phyloP scores from a whole-genome alignment of 2,888 invertebrate species.

The Mythimna vitellina region DNA sequence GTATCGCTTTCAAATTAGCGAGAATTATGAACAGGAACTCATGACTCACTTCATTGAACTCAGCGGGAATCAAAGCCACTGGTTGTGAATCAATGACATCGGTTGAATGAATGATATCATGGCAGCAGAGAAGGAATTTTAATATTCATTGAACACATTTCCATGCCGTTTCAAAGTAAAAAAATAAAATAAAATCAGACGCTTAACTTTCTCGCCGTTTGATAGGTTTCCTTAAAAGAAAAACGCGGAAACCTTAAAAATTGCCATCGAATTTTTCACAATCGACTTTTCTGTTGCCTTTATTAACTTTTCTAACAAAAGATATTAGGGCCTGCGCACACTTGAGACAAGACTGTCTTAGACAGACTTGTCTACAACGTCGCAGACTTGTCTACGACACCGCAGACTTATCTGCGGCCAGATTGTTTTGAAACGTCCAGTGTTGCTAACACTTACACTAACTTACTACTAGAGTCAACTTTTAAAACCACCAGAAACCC shows the following conservation, averaged over 20 bases:
- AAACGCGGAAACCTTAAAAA: conserved; percentile 1
- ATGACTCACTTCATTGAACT: conserved; percentile 49
- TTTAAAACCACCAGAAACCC: no score
- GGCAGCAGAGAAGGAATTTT: background rate
- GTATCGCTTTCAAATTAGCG: conserved; percentile 48
- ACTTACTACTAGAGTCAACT: no score
- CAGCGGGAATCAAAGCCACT: conserved; percentile 31
- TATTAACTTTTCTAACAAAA: conserved; percentile 5
- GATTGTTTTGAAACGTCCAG: no score
- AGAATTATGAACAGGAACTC: conserved; percentile 44
- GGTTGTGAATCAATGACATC: conserved; percentile 31
- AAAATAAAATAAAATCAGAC: background rate
- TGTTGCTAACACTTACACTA: no score
- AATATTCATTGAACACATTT: conserved; percentile 14
- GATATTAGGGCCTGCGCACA: no score
- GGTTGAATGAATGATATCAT: conserved; percentile 30
- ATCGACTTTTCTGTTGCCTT: background rate
- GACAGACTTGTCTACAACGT: no score
- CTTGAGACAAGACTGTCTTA: no score
- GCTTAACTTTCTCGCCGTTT: background rate
- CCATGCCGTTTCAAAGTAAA: conserved; percentile 22
- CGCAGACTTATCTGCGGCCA: no score
- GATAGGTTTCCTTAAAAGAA: background rate
- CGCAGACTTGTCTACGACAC: no score
- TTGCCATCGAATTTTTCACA: background rate